A percentile compares a stretch with the other conserved stretches of the same genome.
Evolutionary conservation across 2,888 invertebrate genomes (phyloP).

Genomic region (Tuta absoluta): DNA sequence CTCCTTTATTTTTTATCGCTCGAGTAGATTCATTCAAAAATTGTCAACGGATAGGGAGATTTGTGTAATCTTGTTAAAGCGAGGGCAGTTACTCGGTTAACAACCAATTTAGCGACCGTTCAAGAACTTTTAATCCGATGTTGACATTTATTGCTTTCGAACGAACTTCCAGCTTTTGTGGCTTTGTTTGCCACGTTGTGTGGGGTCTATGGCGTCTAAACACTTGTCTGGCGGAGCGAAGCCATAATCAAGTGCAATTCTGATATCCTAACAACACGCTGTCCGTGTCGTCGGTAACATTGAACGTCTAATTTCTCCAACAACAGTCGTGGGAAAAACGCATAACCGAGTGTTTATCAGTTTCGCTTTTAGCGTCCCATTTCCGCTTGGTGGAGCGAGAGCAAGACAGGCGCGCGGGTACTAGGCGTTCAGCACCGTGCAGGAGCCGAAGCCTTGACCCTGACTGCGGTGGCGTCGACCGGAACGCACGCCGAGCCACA

Average conservation of each 20-base stretch:
- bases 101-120: conserved; percentile 65
- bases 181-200: conserved; percentile 35
- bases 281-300: conserved; percentile 27
- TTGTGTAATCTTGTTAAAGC: conserved; percentile 79
- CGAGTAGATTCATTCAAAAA: conserved; percentile 77
- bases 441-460: conserved; percentile 79
- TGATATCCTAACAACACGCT: conserved; percentile 28
- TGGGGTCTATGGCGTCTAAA: conserved; percentile 33
- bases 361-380: conserved; percentile 70
- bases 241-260: conserved; percentile 28
- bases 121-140: conserved; percentile 45
- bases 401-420: conserved; percentile 56
- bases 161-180: conserved; percentile 40
- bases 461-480: conserved; percentile 80
- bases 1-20: conserved; percentile 72
- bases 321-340: conserved; percentile 46
- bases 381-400: conserved; percentile 59
- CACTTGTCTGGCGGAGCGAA: conserved; percentile 15
- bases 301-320: conserved; percentile 47
- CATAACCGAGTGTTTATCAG: conserved; percentile 48
- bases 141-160: conserved; percentile 53
- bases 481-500: conserved; percentile 75
- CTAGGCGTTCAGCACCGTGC: conserved; percentile 71
- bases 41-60: conserved; percentile 74
- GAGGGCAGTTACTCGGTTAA: conserved; percentile 62